Evolutionary conservation across 2,113 vertebrate species (phyloP).

Genomic region (Pachyramphus minor): DNA sequence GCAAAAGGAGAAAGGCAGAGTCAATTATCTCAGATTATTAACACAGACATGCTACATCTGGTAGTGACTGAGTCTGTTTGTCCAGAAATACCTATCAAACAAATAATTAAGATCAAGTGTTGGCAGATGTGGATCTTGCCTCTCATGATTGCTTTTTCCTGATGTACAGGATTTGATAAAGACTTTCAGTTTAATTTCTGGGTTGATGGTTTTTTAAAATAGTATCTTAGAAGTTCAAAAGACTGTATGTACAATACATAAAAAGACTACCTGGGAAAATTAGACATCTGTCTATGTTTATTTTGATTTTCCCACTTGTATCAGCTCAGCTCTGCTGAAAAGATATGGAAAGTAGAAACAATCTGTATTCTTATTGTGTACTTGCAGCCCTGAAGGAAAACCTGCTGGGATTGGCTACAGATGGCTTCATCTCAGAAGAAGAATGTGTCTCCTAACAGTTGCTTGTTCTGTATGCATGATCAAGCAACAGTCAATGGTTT

Average conservation of each 20-base stretch:
- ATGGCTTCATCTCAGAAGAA: conserved; percentile 70
- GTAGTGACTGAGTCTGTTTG: conserved; percentile 59
- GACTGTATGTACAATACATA: neutral
- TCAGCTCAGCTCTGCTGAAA: neutral
- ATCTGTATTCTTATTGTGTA: conserved; percentile 57
- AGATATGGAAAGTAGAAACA: conserved; percentile 23
- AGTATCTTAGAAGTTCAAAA: neutral
- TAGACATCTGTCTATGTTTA: conserved; percentile 55
- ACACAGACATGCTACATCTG: conserved; percentile 64
- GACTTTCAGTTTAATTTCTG: conserved; percentile 1
- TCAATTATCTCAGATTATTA: conserved; percentile 73
- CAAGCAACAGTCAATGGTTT: conserved; percentile 79
- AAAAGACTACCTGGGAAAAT: conserved; percentile 40
- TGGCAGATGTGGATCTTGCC: conserved; percentile 45
- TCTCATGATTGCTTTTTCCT: conserved; percentile 19
- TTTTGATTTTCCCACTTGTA: conserved; percentile 33
- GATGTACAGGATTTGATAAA: conserved; percentile 5
- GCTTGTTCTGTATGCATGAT: conserved; percentile 81
- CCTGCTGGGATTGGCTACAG: conserved; percentile 68
- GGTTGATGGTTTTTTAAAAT: neutral
- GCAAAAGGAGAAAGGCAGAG: conserved; percentile 60
- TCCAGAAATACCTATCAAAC: conserved; percentile 68
- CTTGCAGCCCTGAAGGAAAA: conserved; percentile 54
- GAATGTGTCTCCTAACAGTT: conserved; percentile 66
- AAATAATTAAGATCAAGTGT: conserved; percentile 67